Conservation (phyloP, 2,888 invertebrate genomes). For the Agonopterix arenella region DNA sequence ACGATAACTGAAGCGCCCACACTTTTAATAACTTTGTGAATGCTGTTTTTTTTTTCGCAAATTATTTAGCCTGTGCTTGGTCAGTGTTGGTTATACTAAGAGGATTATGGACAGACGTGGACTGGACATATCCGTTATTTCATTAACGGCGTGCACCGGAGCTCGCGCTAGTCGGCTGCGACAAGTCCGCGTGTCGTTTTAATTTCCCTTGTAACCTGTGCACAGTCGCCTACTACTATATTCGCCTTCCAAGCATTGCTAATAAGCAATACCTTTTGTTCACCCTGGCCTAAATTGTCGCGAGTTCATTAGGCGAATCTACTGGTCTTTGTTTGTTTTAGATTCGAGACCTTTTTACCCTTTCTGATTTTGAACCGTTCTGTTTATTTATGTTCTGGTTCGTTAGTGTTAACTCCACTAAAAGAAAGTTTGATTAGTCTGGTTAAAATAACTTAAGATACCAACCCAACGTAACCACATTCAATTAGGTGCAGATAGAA, state of each 20-base stretch:
- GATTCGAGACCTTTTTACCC: constrained; percentile 41
- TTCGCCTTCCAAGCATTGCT: constrained; percentile 48
- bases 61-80: constrained; percentile 1
- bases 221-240: constrained; percentile 16
- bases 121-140: constrained; percentile 16
- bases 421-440: constrained; percentile 7
- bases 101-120: constrained; percentile 9
- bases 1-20: not conserved
- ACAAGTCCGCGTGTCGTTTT: constrained; percentile 7
- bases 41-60: not conserved
- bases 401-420: constrained; percentile 23
- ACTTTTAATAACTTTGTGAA: not conserved
- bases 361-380: constrained; percentile 37
- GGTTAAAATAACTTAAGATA: not conserved
- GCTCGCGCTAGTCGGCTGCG: constrained; percentile 8
- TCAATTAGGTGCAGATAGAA: too few species aligned
- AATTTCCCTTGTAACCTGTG: constrained; percentile 10
- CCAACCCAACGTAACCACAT: not conserved
- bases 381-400: constrained; percentile 37
- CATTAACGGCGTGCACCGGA: constrained; percentile 14
- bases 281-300: constrained; percentile 52
- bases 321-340: constrained; percentile 57
- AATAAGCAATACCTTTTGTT: constrained; percentile 51
- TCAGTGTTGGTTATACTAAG: constrained; percentile 9
- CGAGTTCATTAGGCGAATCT: constrained; percentile 60